Percentiles rank a stretch among this genome's conserved stretches.
phyloP scores from a whole-genome alignment of 1,140 invertebrate species.

The Macrotrachela quadricornifera region DNA sequence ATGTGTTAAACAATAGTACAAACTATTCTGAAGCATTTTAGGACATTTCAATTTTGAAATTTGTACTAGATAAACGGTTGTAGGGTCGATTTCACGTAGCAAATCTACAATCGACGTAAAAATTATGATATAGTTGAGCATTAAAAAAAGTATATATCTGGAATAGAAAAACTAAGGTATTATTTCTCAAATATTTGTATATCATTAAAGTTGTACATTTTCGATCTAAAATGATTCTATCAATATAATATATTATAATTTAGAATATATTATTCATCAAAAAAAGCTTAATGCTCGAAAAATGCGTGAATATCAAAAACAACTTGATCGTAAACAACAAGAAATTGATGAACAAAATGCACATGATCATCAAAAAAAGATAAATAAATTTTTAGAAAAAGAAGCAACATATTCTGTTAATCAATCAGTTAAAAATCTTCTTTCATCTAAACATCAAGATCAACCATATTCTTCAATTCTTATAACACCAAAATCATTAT shows the following conservation, averaged over 20 bases:
- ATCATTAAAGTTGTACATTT: too few species aligned
- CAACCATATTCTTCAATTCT: neutral
- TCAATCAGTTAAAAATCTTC: neutral
- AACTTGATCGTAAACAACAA: constrained; percentile 38
- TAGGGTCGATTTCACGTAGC: too few species aligned
- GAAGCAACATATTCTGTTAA: constrained; percentile 25
- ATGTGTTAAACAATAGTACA: neutral
- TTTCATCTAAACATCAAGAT: neutral
- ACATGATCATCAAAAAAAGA: constrained; percentile 45
- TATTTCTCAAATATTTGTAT: too few species aligned
- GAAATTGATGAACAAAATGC: constrained; percentile 41
- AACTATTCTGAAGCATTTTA: too few species aligned
- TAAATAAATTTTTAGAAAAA: constrained; percentile 51
- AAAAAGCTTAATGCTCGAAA: constrained; percentile 73
- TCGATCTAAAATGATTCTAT: too few species aligned
- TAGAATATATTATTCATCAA: constrained; percentile 82
- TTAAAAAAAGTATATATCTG: too few species aligned
- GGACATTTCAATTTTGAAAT: too few species aligned
- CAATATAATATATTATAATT: too few species aligned
- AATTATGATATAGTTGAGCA: too few species aligned
- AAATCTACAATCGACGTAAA: too few species aligned
- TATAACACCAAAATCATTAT: neutral
- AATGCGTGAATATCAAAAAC: constrained; percentile 75
- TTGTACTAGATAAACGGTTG: too few species aligned
- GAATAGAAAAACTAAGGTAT: too few species aligned